phyloP scores from a whole-genome alignment of 2,797 vertebrate genomes.

The Sebastes jordani region DNA sequence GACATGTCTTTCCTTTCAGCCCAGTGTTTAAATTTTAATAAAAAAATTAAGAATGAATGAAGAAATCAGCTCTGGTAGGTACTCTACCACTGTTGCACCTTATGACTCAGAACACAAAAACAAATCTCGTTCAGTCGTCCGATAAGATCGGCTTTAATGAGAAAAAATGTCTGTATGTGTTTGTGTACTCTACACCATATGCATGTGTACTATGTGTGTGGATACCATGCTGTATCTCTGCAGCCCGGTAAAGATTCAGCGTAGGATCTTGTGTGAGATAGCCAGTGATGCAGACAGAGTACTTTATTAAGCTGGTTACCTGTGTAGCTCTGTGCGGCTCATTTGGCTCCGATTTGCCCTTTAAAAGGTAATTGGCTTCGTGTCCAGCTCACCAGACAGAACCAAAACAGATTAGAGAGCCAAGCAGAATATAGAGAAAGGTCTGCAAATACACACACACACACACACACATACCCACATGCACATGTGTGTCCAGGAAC shows the following conservation, averaged over 20 bases:
- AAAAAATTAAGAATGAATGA: not conserved
- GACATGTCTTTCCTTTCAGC: not conserved
- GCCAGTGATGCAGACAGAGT: slow-evolving; percentile 63
- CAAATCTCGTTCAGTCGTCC: not conserved
- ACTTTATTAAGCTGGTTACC: slow-evolving; percentile 70
- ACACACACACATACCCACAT: not conserved
- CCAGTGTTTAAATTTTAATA: not conserved
- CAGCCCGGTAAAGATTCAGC: slow-evolving; percentile 1
- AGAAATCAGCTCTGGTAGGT: not conserved
- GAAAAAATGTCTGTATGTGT: not conserved
- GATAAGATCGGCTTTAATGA: slow-evolving; percentile 15
- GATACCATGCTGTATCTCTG: not conserved
- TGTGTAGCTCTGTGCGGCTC: slow-evolving; percentile 62
- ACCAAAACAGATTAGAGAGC: slow-evolving; percentile 82
- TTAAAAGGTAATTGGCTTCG: slow-evolving; percentile 83
- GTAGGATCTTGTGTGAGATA: slow-evolving; percentile 36
- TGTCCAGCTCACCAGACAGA: slow-evolving; percentile 81
- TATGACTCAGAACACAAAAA: slow-evolving; percentile 16
- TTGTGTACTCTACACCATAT: not conserved
- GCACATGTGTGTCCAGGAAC: slow-evolving; percentile 4
- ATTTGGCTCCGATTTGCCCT: slow-evolving; percentile 79
- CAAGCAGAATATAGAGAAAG: slow-evolving; percentile 50
- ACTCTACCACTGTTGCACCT: slow-evolving; percentile 9
- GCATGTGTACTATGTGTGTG: not conserved
- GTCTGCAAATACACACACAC: slow-evolving; percentile 50